Percentiles rank a stretch among this genome's conserved stretches.
phyloP scores from a whole-genome alignment of 64 coral and sea anemone species.

The Montipora cactus region DNA sequence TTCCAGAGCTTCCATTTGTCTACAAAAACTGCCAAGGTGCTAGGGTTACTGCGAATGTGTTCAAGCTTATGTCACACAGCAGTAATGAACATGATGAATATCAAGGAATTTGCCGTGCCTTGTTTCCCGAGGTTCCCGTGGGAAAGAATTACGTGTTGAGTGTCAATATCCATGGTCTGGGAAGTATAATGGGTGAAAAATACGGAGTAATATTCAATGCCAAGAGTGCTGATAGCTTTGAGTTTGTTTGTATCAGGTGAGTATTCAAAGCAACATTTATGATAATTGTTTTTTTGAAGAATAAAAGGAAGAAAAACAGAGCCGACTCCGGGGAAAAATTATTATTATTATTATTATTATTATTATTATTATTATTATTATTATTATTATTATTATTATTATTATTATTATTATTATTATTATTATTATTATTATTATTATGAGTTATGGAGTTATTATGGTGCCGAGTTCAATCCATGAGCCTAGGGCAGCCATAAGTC shows the following conservation, averaged over 20 bases:
- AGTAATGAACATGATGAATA: not conserved
- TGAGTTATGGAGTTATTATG: too few species aligned
- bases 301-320: too few species aligned
- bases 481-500: too few species aligned
- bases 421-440: too few species aligned
- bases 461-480: too few species aligned
- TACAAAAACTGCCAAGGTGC: not conserved
- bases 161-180: not conserved
- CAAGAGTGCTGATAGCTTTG: slow-evolving; percentile 40
- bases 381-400: too few species aligned
- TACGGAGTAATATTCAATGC: slow-evolving; percentile 33
- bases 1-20: slow-evolving; percentile 20
- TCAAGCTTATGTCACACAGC: not conserved
- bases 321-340: too few species aligned
- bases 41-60: not conserved
- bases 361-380: too few species aligned
- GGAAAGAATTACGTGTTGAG: slow-evolving; percentile 3
- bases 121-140: not conserved
- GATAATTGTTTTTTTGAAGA: not conserved
- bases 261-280: not conserved
- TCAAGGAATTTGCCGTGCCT: not conserved
- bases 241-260: slow-evolving; percentile 31
- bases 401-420: too few species aligned
- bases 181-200: slow-evolving; percentile 11
- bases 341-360: too few species aligned